Evolutionary conservation across 2,113 vertebrate genomes (phyloP), one percentile per base, ranked within the genome.

Genomic region (Ameiurus melas): DNA sequence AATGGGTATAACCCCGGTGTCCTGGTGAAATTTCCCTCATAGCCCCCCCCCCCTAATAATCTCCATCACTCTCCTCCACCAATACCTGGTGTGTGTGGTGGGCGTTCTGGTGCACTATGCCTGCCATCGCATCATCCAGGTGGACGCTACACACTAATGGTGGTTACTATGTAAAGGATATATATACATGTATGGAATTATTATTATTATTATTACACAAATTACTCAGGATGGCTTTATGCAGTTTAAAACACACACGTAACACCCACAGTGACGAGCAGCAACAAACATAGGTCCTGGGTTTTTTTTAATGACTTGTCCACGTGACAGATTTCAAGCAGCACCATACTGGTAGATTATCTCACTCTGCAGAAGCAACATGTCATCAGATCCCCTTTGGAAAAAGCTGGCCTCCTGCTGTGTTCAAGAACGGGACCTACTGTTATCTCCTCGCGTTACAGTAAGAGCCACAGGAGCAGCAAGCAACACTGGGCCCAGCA

Each of bases 301-400:
- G 43, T 30, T 30, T 55, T 30, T 55, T 14, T 55, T 0, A 3
- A 9, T 39, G 25, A 25, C 27, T 55, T 30, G 30, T 16, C 47
- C 16, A 81, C 36, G 79, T 13, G 55, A 58, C 79, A 12, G 30
- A 33, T 30, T 60, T 82, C 8, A 36, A 36, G 79, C 43, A 25
- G 33, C 33, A 27, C 22, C 43, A 39, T 27, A 62, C 22, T 2
- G 33, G 20, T 62, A 62, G 57, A 25, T 7, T 43, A 83, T 62
- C 57, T 71, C 83, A 55, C 47, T 83, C 27, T 33, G 19, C 47
- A 70, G 64, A 55, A 36, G 47, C 64, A 53, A 19, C 83, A 53
- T 47, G 33, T 77, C 30, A 87, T 66, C 33, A 43, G 86, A 82
- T 81, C 62, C n/a, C 30, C 55, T 58, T 30, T 55, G 86, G 47